Base-by-base conservation (phyloP, 1,140 invertebrate genomes). In the Campoletis sonorensis region DNA sequence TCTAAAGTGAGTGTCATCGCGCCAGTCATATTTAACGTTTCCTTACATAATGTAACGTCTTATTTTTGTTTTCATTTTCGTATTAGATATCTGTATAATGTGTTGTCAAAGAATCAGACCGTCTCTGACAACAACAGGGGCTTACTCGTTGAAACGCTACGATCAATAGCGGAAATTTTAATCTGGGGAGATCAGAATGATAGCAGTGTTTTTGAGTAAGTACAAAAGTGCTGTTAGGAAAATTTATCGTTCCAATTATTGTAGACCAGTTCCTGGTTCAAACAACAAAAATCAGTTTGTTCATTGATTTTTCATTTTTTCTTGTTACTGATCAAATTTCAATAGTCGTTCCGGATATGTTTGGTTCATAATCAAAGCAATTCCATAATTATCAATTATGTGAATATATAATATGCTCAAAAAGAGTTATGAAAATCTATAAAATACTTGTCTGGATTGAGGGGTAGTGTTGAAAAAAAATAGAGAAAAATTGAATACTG, bases 131-230 rank as follows among this genome's bases (percentile, higher is more conserved):
- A 96, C 85, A 99, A 99, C 90, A 94, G 97, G 85, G 96, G 97
- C 33, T 93, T 99, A 18, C 92, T 99, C n/a, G 98, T 99, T 16
- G 99, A 99, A 93, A 99, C 98, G 0, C 92, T 99, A 72, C 93
- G 98, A 84, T 98, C 97, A 54, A 99, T 99, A 87, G 98, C 99
- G 26, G 99, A 99, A 93, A 99, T 99, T 89, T 93, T 99, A 13
- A 99, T 99, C 89, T 99, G 99, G 99, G 99, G 99, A 33, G 99
- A 99, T 93, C 99, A 99, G 93, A 99, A 99, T 95, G 99, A 99
- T 91, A 98, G 98, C 83, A 97, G 98, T 82, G 98, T 99, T 40
- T 99, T 99, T 94, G 99, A 99, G 98, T 99, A 94, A 95, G 96
- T 94, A 18, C 21, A 68, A 79, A 71, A 33, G 5, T 76, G 10